Evolutionary conservation across 2,888 invertebrate genomes (phyloP), one percentile per base, ranked within the genome.

Genomic region (Andrena flavipes): DNA sequence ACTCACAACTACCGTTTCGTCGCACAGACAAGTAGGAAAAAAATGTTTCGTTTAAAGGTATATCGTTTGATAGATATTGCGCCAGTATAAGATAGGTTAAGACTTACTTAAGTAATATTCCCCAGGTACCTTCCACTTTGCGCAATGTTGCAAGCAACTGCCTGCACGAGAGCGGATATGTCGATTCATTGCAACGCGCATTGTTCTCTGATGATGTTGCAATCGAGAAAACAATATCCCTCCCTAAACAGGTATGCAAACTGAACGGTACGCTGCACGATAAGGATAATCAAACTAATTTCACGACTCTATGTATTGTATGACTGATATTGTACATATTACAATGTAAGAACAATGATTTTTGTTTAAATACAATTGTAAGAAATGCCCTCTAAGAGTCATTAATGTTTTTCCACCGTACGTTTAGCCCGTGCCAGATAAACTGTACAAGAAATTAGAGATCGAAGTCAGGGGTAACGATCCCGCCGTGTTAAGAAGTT

Each of bases 401-500:
- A 2, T 26, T 48, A 3, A 29, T 54, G 23, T 2, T 23, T 49
- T 26, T n/a, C n/a, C 54, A 29, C 8, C 8, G 4, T 26, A 26
- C 62, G 51, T 71, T 29, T 71, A 83, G 63, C 59, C 88, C 84
- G 70, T 71, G 2, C 92, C 95, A 7, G 98, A 98, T 91, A 97
- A 97, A 93, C 95, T 99, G 54, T 99, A 96, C 91, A 97, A 97
- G 94, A 95, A 96, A 89, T 94, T 99, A 8, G 97, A 98, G 93
- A 92, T 99, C 78, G 99, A 99, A 95, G 95, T 98, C 88, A 96
- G 97, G 92, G 97, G 98, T 20, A 96, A 98, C 91, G 99, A 99
- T 93, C 96, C 96, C 1, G 97, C 97, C 0, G 98, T 99, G 0
- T 94, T 99, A 29, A 96, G 96, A 83, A 99, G 99, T 94, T 99